phyloP scores from a whole-genome alignment of 2,888 invertebrate species.

The Chaitophorus viminalis region DNA sequence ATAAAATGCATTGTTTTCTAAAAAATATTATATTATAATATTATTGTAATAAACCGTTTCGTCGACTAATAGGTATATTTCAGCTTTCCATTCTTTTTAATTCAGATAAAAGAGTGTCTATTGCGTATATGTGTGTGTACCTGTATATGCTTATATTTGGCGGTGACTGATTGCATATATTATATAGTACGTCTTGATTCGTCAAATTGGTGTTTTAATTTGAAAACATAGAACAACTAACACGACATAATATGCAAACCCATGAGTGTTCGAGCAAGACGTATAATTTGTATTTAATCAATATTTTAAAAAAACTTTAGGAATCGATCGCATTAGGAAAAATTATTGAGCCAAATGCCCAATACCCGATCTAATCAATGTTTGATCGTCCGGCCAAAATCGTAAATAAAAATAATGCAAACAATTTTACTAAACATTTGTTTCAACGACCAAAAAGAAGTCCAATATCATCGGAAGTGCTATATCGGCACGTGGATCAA shows the following conservation, averaged over 20 bases:
- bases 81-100: conserved; percentile 36
- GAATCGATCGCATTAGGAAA: background rate
- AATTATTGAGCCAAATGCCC: background rate
- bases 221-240: background rate
- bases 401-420: background rate
- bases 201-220: background rate
- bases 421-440: background rate
- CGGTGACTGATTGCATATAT: background rate
- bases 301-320: background rate
- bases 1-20: conserved; percentile 28
- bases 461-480: background rate
- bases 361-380: background rate
- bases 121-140: background rate
- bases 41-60: background rate
- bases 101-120: background rate
- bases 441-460: conserved; percentile 4
- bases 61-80: conserved; percentile 9
- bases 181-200: background rate
- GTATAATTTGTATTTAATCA: background rate
- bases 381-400: background rate
- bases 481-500: background rate
- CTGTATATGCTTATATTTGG: background rate
- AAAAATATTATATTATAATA: background rate
- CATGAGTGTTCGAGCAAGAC: too few species aligned
- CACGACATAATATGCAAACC: too few species aligned